Conservation (phyloP, 2,113 vertebrate species). For the Bagarius yarrelli region DNA sequence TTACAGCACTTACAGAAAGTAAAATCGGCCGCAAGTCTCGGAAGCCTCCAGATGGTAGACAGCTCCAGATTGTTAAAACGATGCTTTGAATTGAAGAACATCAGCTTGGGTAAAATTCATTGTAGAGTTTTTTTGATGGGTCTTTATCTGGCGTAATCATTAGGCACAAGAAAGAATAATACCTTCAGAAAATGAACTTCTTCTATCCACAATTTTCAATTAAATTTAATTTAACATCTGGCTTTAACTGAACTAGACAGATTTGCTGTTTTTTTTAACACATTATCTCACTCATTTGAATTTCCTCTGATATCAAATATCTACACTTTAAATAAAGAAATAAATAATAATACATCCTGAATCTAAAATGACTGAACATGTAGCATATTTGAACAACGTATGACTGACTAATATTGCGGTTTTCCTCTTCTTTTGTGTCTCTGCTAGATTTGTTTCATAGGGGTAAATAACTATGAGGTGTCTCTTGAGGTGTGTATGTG, state of each 20-base stretch:
- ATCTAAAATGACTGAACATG: not conserved
- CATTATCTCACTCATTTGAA: not conserved
- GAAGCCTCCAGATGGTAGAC: conserved; percentile 31
- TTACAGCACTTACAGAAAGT: conserved; percentile 28
- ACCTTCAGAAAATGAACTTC: not conserved
- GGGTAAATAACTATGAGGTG: conserved; percentile 66
- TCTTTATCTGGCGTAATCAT: conserved; percentile 19
- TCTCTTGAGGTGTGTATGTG: conserved; percentile 60
- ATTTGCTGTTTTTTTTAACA: no score
- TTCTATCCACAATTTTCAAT: no score
- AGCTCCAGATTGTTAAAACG: conserved; percentile 31
- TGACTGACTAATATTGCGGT: not conserved
- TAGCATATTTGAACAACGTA: not conserved
- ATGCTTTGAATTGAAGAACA: conserved; percentile 35
- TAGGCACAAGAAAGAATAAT: not conserved
- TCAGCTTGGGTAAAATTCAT: conserved; percentile 31
- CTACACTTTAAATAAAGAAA: no score
- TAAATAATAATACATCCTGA: not conserved
- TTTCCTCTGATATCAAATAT: not conserved
- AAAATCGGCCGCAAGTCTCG: conserved; percentile 7
- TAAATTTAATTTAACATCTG: not conserved
- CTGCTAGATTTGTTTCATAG: conserved; percentile 49
- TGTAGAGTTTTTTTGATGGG: not conserved
- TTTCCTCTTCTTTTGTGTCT: conserved; percentile 34
- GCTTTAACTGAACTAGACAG: not conserved